Evolutionary conservation across 2,888 invertebrate genomes (phyloP).

Genomic region (Gryllus longicercus): DNA sequence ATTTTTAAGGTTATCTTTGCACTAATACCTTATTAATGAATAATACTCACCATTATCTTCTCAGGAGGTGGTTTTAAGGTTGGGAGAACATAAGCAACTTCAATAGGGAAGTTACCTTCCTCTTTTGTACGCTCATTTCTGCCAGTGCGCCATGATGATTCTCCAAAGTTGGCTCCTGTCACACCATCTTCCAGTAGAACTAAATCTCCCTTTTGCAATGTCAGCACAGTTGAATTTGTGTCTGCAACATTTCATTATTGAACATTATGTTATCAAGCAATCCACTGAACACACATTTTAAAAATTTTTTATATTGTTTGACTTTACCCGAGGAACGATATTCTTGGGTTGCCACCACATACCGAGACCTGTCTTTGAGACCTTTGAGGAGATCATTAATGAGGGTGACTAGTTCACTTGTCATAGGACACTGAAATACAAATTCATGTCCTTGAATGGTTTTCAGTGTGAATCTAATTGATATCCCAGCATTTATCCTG

Average conservation of each 20-base stretch:
- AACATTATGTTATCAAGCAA: conserved; percentile 19
- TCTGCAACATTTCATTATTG: conserved; percentile 24
- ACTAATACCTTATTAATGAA: too few species aligned
- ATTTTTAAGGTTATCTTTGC: too few species aligned
- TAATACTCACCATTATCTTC: conserved; percentile 56
- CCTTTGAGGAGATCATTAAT: conserved; percentile 83
- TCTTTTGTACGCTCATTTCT: conserved; percentile 57
- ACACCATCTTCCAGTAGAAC: conserved; percentile 72
- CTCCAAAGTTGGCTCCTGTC: conserved; percentile 71
- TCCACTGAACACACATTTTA: neutral
- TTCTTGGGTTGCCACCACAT: conserved; percentile 71
- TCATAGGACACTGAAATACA: conserved; percentile 83
- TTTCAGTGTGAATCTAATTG: conserved; percentile 69
- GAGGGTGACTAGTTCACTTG: conserved; percentile 77
- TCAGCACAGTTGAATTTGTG: conserved; percentile 41
- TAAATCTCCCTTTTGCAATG: conserved; percentile 69
- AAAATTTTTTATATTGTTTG: neutral
- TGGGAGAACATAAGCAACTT: conserved; percentile 82
- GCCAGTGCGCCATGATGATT: conserved; percentile 69
- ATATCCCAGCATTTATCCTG: conserved; percentile 52
- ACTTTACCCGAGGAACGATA: conserved; percentile 51
- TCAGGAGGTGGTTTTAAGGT: conserved; percentile 70
- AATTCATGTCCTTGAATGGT: conserved; percentile 88
- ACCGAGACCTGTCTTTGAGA: conserved; percentile 78
- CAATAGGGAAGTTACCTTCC: conserved; percentile 80